phyloP scores from a whole-genome alignment of 2,113 vertebrate genomes.

The Suncus etruscus region DNA sequence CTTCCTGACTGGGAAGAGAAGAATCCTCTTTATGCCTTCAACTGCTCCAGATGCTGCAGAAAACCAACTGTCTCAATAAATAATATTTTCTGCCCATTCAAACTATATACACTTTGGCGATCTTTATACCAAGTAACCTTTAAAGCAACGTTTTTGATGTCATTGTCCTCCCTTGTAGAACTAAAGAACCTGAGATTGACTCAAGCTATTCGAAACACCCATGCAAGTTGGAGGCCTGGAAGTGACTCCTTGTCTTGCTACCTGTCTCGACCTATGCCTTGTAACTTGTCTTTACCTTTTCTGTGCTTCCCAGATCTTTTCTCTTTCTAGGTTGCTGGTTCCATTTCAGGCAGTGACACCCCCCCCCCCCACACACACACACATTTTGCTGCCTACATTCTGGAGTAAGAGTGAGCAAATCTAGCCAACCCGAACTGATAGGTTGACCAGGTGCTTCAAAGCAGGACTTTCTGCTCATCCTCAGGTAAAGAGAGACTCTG shows the following conservation, averaged over 20 bases:
- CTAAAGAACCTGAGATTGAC: neutral
- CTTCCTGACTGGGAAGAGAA: no score
- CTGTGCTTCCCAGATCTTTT: neutral
- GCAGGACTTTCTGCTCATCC: neutral
- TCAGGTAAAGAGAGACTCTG: neutral
- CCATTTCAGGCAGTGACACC: neutral
- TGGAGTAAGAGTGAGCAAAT: neutral
- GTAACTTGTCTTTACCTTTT: neutral
- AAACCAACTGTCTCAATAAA: neutral
- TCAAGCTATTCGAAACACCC: neutral
- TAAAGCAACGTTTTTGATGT: neutral
- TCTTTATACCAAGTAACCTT: neutral
- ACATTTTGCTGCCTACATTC: neutral
- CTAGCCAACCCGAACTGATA: neutral
- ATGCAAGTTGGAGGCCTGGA: no score
- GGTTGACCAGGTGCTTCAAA: neutral
- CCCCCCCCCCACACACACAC: no score
- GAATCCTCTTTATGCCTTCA: neutral
- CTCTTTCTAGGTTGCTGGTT: neutral
- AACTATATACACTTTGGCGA: neutral
- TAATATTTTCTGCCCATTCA: neutral
- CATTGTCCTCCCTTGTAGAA: neutral
- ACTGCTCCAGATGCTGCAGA: neutral
- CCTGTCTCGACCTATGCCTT: neutral
- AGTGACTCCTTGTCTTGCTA: neutral